These are phyloP conservation scores for Rallus limicola DNA, from an alignment of 2,113 vertebrate species.

Conservation along the genomic window DNA sequence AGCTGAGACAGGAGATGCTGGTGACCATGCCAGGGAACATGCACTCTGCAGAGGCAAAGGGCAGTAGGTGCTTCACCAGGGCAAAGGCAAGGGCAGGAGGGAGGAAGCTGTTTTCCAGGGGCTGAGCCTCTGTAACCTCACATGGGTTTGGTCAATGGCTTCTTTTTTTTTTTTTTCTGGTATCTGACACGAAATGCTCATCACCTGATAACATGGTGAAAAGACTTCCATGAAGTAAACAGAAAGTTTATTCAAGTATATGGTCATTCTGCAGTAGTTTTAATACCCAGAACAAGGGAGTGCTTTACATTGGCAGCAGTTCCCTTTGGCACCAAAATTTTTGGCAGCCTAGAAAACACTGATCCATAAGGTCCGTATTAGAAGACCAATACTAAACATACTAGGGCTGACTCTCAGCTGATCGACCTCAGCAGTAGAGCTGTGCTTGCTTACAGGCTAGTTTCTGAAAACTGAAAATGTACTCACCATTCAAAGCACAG, in stretches of 20 bases:
- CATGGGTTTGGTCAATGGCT: neutral
- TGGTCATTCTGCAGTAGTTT: neutral
- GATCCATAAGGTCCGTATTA: neutral
- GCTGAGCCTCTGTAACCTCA: neutral
- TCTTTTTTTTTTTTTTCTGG: neutral
- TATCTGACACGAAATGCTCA: neutral
- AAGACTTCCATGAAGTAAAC: neutral
- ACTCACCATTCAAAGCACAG: neutral
- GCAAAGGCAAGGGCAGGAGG: neutral
- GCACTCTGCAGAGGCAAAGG: neutral
- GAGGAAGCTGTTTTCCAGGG: neutral
- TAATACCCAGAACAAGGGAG: neutral
- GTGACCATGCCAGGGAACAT: neutral
- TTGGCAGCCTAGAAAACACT: neutral
- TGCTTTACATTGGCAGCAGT: neutral
- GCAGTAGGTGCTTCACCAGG: neutral
- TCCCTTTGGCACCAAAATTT: neutral
- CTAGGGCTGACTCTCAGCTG: neutral
- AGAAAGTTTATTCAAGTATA: neutral
- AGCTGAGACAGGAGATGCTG: neutral
- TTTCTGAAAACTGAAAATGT: neutral
- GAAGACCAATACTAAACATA: neutral
- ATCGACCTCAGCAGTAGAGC: neutral
- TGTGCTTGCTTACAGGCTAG: neutral
- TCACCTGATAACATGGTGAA: neutral